Conservation (phyloP, 1,140 invertebrate genomes). For the Lerema accius region DNA sequence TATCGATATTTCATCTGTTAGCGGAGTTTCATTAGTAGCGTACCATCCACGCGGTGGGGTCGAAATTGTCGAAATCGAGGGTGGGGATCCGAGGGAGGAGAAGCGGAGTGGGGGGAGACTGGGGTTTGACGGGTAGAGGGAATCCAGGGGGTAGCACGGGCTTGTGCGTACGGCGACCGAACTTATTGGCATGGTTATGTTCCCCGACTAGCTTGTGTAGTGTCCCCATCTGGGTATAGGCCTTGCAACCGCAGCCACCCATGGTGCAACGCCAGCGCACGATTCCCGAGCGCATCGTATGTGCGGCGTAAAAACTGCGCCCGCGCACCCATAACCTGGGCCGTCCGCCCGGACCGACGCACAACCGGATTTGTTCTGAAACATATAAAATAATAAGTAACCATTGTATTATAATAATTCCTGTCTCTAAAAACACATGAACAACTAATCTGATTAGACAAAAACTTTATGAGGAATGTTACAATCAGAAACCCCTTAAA, state of each 20-base stretch:
- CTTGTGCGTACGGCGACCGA: constrained; percentile 43
- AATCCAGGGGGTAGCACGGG: neutral
- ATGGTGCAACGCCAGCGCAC: constrained; percentile 77
- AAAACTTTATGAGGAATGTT: neutral
- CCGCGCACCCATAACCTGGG: constrained; percentile 73
- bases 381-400: constrained; percentile 40
- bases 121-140: neutral
- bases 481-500: neutral
- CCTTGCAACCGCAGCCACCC: constrained; percentile 76
- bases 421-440: neutral
- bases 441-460: no score
- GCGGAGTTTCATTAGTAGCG: constrained; percentile 48
- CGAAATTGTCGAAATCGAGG: constrained; percentile 70
- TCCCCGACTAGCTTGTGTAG: constrained; percentile 73
- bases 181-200: constrained; percentile 67
- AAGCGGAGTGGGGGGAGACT: constrained; percentile 52
- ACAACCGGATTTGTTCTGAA: constrained; percentile 69
- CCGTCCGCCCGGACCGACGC: constrained; percentile 72
- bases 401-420: constrained; percentile 9
- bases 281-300: constrained; percentile 74
- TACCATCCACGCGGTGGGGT: constrained; percentile 69
- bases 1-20: neutral
- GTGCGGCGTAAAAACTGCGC: constrained; percentile 75
- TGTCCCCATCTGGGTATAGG: constrained; percentile 72
- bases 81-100: constrained; percentile 56